Evolutionary conservation across 2,888 invertebrate genomes (phyloP).

Genomic region (Sinopyrophorus schimmeli): DNA sequence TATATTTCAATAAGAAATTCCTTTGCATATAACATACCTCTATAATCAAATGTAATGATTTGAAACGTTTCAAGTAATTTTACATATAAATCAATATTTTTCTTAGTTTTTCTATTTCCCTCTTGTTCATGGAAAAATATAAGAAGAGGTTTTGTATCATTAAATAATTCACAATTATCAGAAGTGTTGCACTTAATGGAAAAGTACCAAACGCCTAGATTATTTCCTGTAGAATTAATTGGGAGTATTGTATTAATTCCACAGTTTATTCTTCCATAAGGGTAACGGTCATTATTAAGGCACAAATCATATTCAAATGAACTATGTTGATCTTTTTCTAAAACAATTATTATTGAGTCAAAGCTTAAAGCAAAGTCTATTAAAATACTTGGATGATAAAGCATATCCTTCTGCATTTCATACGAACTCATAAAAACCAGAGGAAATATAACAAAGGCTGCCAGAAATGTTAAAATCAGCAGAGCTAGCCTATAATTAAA

Average conservation of each 20-base stretch:
- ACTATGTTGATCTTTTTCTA: background rate
- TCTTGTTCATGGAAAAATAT: slow-evolving; percentile 1
- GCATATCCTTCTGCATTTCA: background rate
- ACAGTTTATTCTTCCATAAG: too few relatives aligned
- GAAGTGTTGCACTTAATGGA: background rate
- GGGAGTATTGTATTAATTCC: too few relatives aligned
- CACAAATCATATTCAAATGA: too few relatives aligned
- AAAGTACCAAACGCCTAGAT: background rate
- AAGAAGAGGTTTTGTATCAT: background rate
- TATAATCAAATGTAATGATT: slow-evolving; percentile 1
- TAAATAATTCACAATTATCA: background rate
- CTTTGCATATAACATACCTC: background rate
- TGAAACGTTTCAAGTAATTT: background rate
- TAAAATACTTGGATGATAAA: slow-evolving; percentile 6
- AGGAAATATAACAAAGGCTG: slow-evolving; percentile 4
- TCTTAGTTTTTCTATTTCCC: slow-evolving; percentile 1
- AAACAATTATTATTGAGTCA: background rate
- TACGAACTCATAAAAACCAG: slow-evolving; percentile 1
- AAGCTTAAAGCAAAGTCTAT: background rate
- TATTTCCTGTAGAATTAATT: too few relatives aligned
- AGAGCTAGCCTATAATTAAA: background rate
- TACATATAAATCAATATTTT: background rate
- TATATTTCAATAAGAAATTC: background rate
- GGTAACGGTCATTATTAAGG: too few relatives aligned
- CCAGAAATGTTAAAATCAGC: background rate